Evolutionary conservation across 2,113 vertebrate genomes (phyloP), one percentile per base, ranked within the genome.

Genomic region (Archocentrus centrarchus): DNA sequence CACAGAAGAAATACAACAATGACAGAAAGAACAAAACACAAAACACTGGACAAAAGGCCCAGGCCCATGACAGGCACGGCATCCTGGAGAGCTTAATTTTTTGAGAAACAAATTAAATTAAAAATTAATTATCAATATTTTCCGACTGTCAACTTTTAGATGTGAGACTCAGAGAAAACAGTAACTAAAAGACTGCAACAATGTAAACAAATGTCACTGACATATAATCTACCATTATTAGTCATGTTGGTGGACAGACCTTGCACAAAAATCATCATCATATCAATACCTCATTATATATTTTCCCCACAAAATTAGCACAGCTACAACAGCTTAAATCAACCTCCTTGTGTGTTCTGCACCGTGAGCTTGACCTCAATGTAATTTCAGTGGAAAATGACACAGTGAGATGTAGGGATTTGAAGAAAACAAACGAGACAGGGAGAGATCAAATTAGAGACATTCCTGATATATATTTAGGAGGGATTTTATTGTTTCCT

Each of bases 401-500:
- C 61, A 75, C 53, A 59, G n/a, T 58, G 24, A 22, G 32, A 59
- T 1, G 20, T 11, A 80, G 75, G 20, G 64, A 27, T 80, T 79
- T 58, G 39, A 75, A 47, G 47, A 60, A 85, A 80, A 57, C 35
- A 44, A 90, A 75, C 44, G 3, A 84, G 78, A 76, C 59, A 1
- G 57, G 62, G 70, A 90, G 75, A 1, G 39, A 20, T 86, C n/a
- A 80, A 84, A 93, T 80, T 24, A 87, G 61, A 88, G 41, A 44
- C 86, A 80, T 92, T 91, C 84, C 70, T 66, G 84, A 75, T 84
- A 80, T 73, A 44, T 77, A 87, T 90, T 62, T 13, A 32, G 57
- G 35, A 15, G 59, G 80, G 82, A 53, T 58, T 89, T 90, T 86
- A 88, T 91, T 81, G 84, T 91, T 89, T 93, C 89, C 90, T 50